Evolutionary conservation across 2,797 vertebrate species (phyloP).

Genomic region (Anableps anableps): DNA sequence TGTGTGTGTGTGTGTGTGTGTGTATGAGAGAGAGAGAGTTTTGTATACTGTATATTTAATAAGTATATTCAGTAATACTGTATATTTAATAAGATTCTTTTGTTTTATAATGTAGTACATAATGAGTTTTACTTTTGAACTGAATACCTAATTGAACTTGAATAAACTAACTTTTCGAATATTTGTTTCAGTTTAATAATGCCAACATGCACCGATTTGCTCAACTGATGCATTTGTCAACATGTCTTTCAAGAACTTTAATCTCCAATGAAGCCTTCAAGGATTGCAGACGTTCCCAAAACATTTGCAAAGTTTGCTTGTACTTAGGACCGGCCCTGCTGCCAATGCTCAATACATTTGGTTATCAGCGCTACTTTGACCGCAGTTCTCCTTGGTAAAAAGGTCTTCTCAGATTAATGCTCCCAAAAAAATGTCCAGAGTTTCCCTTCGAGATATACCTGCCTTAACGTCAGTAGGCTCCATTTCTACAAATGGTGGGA

Average conservation of each 20-base stretch:
- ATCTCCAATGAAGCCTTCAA: not conserved
- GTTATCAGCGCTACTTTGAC: not conserved
- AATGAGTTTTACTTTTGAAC: not conserved
- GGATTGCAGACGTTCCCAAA: not conserved
- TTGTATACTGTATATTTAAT: not conserved
- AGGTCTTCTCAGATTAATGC: not conserved
- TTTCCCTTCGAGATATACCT: slow-evolving; percentile 43
- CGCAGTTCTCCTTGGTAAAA: not conserved
- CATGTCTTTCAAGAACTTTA: not conserved
- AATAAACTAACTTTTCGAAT: not conserved
- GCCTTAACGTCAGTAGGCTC: slow-evolving; percentile 45
- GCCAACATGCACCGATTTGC: not conserved
- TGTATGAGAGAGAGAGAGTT: no score
- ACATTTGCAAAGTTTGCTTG: not conserved
- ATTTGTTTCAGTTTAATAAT: not conserved
- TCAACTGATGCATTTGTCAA: not conserved
- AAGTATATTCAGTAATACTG: no score
- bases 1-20: no score
- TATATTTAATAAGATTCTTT: not conserved
- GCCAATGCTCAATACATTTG: not conserved
- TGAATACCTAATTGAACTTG: not conserved
- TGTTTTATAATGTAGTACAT: not conserved
- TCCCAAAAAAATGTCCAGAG: slow-evolving; percentile 6
- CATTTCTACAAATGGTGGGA: slow-evolving; percentile 35
- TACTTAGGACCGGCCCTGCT: not conserved